Percentiles rank a stretch among this genome's conserved stretches.
These are phyloP conservation scores for Mechanitis messenoides DNA, from an alignment of 2,888 invertebrate genomes.

Conservation along the genomic window DNA sequence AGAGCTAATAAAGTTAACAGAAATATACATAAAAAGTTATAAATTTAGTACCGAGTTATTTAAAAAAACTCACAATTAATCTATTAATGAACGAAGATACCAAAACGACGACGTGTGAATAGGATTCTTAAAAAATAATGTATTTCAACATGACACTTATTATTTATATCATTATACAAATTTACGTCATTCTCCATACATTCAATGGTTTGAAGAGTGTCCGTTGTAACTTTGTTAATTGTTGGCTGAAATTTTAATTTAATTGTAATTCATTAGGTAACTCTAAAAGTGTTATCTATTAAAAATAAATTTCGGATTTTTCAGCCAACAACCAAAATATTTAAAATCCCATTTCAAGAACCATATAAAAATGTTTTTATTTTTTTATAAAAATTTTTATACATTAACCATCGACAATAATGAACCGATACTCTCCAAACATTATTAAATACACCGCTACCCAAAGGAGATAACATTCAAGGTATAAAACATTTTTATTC, in stretches of 20 bases:
- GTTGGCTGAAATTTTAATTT: not conserved
- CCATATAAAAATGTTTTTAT: conserved; percentile 3
- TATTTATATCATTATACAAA: not conserved
- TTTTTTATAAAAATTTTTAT: not conserved
- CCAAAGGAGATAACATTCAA: conserved; percentile 22
- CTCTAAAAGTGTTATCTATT: too few species aligned
- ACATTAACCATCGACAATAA: not conserved
- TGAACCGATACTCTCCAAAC: conserved; percentile 11
- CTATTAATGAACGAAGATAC: not conserved
- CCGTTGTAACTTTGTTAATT: not conserved
- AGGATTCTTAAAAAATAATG: not conserved
- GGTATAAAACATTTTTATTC: conserved; percentile 44
- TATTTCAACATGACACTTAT: not conserved
- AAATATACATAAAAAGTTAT: too few species aligned
- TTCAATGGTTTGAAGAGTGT: not conserved
- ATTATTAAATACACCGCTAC: conserved; percentile 19
- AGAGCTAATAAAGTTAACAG: too few species aligned
- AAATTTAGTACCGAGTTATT: too few species aligned
- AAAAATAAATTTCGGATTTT: too few species aligned
- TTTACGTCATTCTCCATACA: not conserved
- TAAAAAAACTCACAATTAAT: too few species aligned
- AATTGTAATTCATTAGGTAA: not conserved
- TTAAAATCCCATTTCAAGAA: not conserved
- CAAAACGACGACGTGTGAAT: not conserved
- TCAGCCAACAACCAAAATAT: too few species aligned